phyloP scores from a whole-genome alignment of 2,888 invertebrate genomes.

The Caenorhabditis becei region DNA sequence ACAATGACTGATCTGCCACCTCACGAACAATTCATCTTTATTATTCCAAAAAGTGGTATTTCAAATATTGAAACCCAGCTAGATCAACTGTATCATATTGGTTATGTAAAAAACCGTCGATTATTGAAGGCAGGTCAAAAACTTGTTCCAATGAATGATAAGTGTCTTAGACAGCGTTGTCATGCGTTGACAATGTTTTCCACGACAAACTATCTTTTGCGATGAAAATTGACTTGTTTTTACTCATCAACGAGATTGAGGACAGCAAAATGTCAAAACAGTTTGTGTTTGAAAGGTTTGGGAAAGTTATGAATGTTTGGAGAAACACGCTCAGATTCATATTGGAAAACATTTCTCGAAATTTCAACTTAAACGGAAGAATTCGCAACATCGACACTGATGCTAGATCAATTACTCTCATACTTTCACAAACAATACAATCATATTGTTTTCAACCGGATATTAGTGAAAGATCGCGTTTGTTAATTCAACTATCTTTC shows the following conservation, averaged over 20 bases:
- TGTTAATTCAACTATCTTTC: constrained; percentile 64
- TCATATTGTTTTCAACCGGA: constrained; percentile 55
- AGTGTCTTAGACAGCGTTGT: constrained; percentile 40
- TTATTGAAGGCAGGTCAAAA: constrained; percentile 45
- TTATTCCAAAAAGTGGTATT: constrained; percentile 46
- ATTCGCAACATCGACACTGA: constrained; percentile 54
- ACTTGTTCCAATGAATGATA: neutral
- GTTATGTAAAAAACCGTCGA: constrained; percentile 59
- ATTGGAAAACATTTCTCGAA: constrained; percentile 54
- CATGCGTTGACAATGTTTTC: constrained; percentile 45
- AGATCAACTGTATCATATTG: constrained; percentile 64
- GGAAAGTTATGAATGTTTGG: neutral
- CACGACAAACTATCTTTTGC: constrained; percentile 31
- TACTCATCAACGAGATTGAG: constrained; percentile 53
- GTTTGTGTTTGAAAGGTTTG: constrained; percentile 52
- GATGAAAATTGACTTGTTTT: constrained; percentile 56
- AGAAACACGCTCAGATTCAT: constrained; percentile 40
- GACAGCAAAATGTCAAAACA: constrained; percentile 53
- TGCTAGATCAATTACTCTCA: constrained; percentile 56
- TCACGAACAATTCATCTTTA: constrained; percentile 53
- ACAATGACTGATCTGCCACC: constrained; percentile 38
- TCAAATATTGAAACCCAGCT: constrained; percentile 37
- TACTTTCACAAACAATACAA: constrained; percentile 57
- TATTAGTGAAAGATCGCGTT: constrained; percentile 35
- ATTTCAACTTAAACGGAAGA: constrained; percentile 49